Evolutionary conservation across 1,140 invertebrate genomes (phyloP).

Genomic region (Drosophila pectinifera): DNA sequence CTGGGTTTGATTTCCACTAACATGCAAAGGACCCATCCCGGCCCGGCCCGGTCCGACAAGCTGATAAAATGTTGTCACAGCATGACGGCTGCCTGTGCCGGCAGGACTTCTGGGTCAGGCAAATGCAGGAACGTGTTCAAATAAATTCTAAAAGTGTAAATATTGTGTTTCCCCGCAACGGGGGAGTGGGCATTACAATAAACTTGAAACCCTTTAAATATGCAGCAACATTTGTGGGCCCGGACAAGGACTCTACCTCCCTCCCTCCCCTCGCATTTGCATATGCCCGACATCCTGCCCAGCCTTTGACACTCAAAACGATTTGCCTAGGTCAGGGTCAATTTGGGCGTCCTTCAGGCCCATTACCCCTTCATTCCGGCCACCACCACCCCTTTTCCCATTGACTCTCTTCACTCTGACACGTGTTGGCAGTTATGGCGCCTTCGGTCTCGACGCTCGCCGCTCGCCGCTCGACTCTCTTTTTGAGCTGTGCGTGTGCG

Average conservation of each 20-base stretch:
- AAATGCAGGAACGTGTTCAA: constrained; percentile 68
- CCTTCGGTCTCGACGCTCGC: constrained; percentile 47
- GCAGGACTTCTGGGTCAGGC: constrained; percentile 30
- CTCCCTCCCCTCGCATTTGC: constrained; percentile 57
- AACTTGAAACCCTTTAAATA: constrained; percentile 65
- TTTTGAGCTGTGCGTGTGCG: constrained; percentile 47
- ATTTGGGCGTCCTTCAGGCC: constrained; percentile 19
- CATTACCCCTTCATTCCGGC: background rate
- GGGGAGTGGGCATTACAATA: constrained; percentile 17
- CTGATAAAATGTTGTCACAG: constrained; percentile 73
- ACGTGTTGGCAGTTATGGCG: constrained; percentile 81
- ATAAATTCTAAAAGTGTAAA: constrained; percentile 75
- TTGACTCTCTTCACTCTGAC: constrained; percentile 64
- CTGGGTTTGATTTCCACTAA: constrained; percentile 53
- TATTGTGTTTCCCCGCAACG: constrained; percentile 57
- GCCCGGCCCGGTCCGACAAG: constrained; percentile 30
- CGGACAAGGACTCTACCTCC: constrained; percentile 42
- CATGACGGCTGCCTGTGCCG: constrained; percentile 62
- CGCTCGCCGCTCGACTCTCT: constrained; percentile 33
- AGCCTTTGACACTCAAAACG: constrained; percentile 79
- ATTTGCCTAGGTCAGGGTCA: constrained; percentile 79
- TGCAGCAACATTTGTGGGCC: constrained; percentile 55
- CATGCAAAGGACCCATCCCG: constrained; percentile 38
- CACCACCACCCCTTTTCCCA: background rate
- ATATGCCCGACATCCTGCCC: constrained; percentile 67